Percentiles rank a stretch among this genome's conserved stretches.
Evolutionary conservation across 2,888 invertebrate genomes (phyloP).

Genomic region (Athalia rosae): DNA sequence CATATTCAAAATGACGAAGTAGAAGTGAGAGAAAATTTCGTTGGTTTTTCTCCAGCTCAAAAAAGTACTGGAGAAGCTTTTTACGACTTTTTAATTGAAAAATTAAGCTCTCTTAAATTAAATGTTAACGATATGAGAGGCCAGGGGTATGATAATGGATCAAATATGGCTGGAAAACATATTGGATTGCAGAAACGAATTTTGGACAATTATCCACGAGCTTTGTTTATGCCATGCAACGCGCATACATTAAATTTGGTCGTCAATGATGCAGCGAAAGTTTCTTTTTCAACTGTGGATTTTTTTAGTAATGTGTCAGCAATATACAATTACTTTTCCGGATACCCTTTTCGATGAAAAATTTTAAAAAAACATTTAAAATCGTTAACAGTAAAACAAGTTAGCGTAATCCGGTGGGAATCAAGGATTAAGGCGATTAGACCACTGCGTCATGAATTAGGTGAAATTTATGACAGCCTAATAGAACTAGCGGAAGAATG

Average conservation of each 20-base stretch:
- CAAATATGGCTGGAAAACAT: slow-evolving; percentile 48
- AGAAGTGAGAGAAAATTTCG: slow-evolving; percentile 53
- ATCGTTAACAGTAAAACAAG: slow-evolving; percentile 52
- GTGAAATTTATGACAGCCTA: slow-evolving; percentile 51
- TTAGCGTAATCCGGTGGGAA: slow-evolving; percentile 53
- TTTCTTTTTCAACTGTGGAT: slow-evolving; percentile 42
- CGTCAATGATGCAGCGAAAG: slow-evolving; percentile 43
- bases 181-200: slow-evolving; percentile 46
- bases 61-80: slow-evolving; percentile 51
- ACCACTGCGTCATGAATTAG: slow-evolving; percentile 49
- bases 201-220: slow-evolving; percentile 44
- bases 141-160: slow-evolving; percentile 47
- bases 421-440: slow-evolving; percentile 53
- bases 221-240: slow-evolving; percentile 43
- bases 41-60: slow-evolving; percentile 50
- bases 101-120: slow-evolving; percentile 47
- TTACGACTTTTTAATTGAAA: slow-evolving; percentile 47
- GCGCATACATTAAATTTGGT: slow-evolving; percentile 42
- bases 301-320: slow-evolving; percentile 40
- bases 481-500: slow-evolving; percentile 45
- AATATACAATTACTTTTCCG: slow-evolving; percentile 49
- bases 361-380: slow-evolving; percentile 49
- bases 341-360: slow-evolving; percentile 52
- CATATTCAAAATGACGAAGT: no score
- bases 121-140: slow-evolving; percentile 45